Percentiles rank a stretch among this genome's conserved stretches.
These are phyloP conservation scores for Gymnobelideus leadbeateri DNA, from an alignment of 2,113 vertebrate genomes.

Conservation along the genomic window DNA sequence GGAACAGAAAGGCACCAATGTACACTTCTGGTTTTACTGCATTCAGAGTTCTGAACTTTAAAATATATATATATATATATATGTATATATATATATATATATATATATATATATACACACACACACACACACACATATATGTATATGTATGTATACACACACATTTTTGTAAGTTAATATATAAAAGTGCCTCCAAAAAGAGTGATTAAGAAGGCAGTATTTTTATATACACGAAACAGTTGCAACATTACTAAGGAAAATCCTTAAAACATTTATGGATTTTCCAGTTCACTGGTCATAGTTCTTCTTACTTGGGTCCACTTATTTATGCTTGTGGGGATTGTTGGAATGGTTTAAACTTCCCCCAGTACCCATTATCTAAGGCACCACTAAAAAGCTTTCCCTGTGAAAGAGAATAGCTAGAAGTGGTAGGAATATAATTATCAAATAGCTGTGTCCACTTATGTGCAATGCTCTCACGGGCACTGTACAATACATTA, in stretches of 20 bases:
- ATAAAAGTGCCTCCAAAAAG: background rate
- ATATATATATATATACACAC: too few relatives aligned
- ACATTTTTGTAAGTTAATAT: background rate
- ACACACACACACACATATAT: too few relatives aligned
- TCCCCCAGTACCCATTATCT: background rate
- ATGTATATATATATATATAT: too few relatives aligned
- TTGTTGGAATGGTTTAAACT: constrained; percentile 3
- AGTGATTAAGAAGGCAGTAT: constrained; percentile 29
- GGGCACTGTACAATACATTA: background rate
- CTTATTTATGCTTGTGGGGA: constrained; percentile 12
- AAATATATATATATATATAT: background rate
- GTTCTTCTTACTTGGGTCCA: background rate
- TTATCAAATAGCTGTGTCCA: background rate
- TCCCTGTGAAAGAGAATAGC: background rate
- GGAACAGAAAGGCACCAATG: too few relatives aligned
- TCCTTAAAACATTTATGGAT: constrained; percentile 12
- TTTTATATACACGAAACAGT: constrained; percentile 10
- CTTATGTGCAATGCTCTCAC: background rate
- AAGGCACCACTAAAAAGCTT: constrained; percentile 22
- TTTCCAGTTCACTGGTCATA: constrained; percentile 32
- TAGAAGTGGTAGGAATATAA: background rate
- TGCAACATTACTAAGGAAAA: constrained; percentile 29
- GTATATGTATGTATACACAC: too few relatives aligned
- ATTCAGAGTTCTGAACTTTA: background rate
- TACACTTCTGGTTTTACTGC: background rate